These are phyloP conservation scores for Resseliella maxima DNA, from an alignment of 2,888 invertebrate genomes.

Conservation along the genomic window DNA sequence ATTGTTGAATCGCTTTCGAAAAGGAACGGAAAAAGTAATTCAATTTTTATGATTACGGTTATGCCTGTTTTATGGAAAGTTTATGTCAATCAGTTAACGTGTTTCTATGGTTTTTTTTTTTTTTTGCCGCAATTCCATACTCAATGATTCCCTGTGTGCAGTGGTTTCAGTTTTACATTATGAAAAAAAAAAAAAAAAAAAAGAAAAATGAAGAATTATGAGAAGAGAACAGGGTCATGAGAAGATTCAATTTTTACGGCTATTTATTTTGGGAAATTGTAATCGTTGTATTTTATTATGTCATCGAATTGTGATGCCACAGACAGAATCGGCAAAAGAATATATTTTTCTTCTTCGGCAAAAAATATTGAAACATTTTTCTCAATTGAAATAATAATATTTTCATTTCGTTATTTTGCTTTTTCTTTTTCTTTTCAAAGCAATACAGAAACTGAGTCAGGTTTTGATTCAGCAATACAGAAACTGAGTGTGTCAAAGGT, in stretches of 20 bases:
- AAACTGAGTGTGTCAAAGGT: no score
- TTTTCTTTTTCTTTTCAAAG: not conserved
- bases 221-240: not conserved
- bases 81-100: slow-evolving; percentile 42
- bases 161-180: not conserved
- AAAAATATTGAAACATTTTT: not conserved
- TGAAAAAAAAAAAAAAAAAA: not conserved
- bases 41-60: slow-evolving; percentile 49
- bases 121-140: not conserved
- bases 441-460: no score
- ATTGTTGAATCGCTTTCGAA: not conserved
- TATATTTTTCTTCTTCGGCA: not conserved
- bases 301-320: not conserved
- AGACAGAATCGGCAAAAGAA: not conserved
- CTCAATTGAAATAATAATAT: slow-evolving; percentile 1
- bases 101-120: not conserved
- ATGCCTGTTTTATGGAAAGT: slow-evolving; percentile 38
- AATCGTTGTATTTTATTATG: slow-evolving; percentile 28
- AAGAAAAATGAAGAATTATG: not conserved
- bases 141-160: not conserved
- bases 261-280: slow-evolving; percentile 28
- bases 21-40: slow-evolving; percentile 24
- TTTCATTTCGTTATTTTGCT: not conserved
- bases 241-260: slow-evolving; percentile 24
- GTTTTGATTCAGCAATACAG: no score